These are phyloP conservation scores for Ectropis crepuscularia DNA, from an alignment of 2,888 invertebrate species.

Conservation along the genomic window DNA sequence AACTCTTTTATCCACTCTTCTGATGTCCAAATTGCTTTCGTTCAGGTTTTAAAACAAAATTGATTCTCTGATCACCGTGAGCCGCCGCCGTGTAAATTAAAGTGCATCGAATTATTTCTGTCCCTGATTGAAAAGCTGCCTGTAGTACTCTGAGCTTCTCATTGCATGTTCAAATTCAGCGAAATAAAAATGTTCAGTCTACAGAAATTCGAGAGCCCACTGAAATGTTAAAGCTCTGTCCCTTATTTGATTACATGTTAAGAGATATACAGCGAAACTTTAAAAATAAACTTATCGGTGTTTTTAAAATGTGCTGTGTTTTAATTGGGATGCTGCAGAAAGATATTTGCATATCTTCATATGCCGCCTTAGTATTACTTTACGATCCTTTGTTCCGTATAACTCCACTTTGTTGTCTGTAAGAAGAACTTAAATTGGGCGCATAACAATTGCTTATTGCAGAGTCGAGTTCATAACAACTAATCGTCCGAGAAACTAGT, in stretches of 20 bases:
- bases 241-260: background rate
- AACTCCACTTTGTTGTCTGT: too few relatives aligned
- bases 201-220: slow-evolving; percentile 20
- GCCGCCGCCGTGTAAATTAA: slow-evolving; percentile 55
- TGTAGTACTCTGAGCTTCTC: slow-evolving; percentile 51
- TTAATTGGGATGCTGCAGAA: too few relatives aligned
- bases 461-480: slow-evolving; percentile 55
- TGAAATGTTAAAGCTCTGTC: slow-evolving; percentile 18
- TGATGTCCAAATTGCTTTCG: slow-evolving; percentile 53
- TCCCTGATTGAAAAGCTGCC: slow-evolving; percentile 65
- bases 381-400: background rate
- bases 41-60: slow-evolving; percentile 60
- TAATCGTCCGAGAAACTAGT: slow-evolving; percentile 73
- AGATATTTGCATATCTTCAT: too few relatives aligned
- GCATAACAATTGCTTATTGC: slow-evolving; percentile 63
- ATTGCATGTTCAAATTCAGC: slow-evolving; percentile 23
- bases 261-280: background rate
- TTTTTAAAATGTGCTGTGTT: background rate
- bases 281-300: background rate
- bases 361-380: background rate
- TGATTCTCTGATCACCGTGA: slow-evolving; percentile 55
- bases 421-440: slow-evolving; percentile 58
- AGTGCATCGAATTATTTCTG: slow-evolving; percentile 68
- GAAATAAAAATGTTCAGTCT: slow-evolving; percentile 29
- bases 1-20: slow-evolving; percentile 53